phyloP scores from a whole-genome alignment of 2,797 vertebrate genomes.

The Avahi laniger region DNA sequence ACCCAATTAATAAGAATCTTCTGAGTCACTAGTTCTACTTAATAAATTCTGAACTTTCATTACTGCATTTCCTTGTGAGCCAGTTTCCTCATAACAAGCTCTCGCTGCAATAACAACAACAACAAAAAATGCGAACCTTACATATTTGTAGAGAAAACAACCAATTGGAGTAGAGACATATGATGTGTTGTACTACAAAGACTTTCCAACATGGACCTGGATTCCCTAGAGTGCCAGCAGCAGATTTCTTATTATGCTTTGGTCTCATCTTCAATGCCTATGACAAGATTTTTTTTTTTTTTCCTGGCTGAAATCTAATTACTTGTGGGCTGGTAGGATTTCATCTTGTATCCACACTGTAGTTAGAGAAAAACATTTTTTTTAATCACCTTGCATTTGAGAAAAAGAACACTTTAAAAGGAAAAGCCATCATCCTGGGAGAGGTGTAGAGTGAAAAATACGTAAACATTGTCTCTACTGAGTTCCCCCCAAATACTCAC shows the following conservation, averaged over 20 bases:
- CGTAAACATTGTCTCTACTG: conserved; percentile 46
- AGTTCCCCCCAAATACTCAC: conserved; percentile 61
- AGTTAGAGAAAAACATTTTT: conserved; percentile 51
- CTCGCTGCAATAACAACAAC: conserved; percentile 20
- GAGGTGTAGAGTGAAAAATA: conserved; percentile 56
- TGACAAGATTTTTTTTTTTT: conserved; percentile 73
- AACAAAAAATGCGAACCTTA: conserved; percentile 46
- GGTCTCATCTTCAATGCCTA: conserved; percentile 70
- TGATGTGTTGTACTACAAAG: conserved; percentile 70
- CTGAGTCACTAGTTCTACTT: conserved; percentile 25
- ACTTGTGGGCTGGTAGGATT: conserved; percentile 79
- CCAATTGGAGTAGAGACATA: neutral
- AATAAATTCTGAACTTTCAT: conserved; percentile 41
- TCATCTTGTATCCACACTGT: conserved; percentile 73
- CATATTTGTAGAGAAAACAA: conserved; percentile 62
- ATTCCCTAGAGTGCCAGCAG: conserved; percentile 61
- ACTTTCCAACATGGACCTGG: conserved; percentile 36
- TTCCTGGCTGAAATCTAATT: conserved; percentile 80
- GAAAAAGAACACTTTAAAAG: conserved; percentile 54
- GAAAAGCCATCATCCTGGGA: conserved; percentile 43
- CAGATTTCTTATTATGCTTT: conserved; percentile 76
- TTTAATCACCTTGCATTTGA: conserved; percentile 59
- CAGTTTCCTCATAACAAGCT: conserved; percentile 63
- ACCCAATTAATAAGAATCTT: neutral
- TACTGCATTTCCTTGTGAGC: conserved; percentile 24